Conservation (phyloP, 35 echinoderm and acorn worm genomes). For the Anneissia japonica region DNA sequence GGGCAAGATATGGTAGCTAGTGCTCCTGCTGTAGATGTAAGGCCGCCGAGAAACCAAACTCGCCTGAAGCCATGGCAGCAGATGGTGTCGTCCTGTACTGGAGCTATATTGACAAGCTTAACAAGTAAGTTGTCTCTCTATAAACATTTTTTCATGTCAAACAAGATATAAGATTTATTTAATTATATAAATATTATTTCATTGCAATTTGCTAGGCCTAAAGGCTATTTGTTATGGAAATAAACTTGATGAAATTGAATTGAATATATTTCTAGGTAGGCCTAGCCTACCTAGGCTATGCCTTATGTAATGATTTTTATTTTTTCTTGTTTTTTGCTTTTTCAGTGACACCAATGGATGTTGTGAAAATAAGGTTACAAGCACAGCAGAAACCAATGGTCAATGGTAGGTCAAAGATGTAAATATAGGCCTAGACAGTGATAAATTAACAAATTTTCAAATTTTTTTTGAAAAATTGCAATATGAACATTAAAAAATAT, state of each 20-base stretch:
- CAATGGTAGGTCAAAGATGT: constrained; percentile 53
- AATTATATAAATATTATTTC: background rate
- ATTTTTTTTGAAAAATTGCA: no score
- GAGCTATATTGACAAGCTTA: constrained; percentile 62
- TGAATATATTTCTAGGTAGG: background rate
- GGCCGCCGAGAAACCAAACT: background rate
- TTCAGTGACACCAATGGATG: constrained; percentile 91
- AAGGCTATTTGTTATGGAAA: background rate
- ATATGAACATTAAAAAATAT: no score
- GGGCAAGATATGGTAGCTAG: no score
- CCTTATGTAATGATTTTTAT: background rate
- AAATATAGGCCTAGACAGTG: no score
- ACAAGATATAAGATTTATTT: no score
- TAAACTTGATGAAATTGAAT: background rate
- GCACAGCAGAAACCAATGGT: constrained; percentile 72
- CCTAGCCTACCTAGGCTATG: background rate
- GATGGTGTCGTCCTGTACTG: constrained; percentile 66
- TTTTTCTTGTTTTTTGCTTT: background rate
- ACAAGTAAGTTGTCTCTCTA: constrained; percentile 46
- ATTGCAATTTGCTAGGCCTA: background rate
- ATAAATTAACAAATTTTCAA: no score
- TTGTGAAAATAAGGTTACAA: constrained; percentile 89
- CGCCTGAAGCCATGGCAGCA: constrained; percentile 61
- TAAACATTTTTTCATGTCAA: background rate
- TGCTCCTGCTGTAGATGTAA: background rate